These are phyloP conservation scores for Pogona vitticeps DNA, from an alignment of 2,113 vertebrate species.

Conservation along the genomic window DNA sequence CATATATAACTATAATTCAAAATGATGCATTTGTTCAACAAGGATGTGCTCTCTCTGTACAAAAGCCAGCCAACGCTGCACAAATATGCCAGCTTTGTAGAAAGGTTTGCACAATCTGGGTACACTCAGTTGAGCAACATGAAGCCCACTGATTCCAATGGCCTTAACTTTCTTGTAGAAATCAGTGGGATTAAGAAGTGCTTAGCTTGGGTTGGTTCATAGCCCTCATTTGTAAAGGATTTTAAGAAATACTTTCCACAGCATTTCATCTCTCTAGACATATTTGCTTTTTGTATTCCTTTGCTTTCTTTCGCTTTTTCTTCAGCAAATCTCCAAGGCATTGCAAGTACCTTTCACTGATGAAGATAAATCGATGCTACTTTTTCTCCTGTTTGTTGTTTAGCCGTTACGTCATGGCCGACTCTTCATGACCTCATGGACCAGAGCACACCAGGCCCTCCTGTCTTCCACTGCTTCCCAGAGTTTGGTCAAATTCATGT, in stretches of 20 bases:
- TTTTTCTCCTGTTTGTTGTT: background rate
- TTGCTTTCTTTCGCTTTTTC: background rate
- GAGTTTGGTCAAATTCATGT: too few species aligned
- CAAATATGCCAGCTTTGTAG: background rate
- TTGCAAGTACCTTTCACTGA: background rate
- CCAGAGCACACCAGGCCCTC: too few species aligned
- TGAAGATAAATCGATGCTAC: conserved; percentile 7
- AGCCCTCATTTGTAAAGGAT: background rate
- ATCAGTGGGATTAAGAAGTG: background rate
- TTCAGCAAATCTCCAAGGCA: background rate
- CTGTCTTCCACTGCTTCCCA: too few species aligned
- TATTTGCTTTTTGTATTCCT: background rate
- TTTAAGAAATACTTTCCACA: background rate
- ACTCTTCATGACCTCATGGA: too few species aligned
- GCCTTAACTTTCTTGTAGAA: too few species aligned
- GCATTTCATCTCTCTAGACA: background rate
- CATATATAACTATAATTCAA: background rate
- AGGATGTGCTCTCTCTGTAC: background rate
- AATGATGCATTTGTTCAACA: background rate
- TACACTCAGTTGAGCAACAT: background rate
- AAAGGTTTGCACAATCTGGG: too few species aligned
- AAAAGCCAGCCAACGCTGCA: too few species aligned
- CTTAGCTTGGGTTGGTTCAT: background rate
- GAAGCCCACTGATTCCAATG: background rate
- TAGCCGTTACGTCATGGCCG: too few species aligned